Conservation (phyloP, 2,888 invertebrate species). For the Archips xylosteana region DNA sequence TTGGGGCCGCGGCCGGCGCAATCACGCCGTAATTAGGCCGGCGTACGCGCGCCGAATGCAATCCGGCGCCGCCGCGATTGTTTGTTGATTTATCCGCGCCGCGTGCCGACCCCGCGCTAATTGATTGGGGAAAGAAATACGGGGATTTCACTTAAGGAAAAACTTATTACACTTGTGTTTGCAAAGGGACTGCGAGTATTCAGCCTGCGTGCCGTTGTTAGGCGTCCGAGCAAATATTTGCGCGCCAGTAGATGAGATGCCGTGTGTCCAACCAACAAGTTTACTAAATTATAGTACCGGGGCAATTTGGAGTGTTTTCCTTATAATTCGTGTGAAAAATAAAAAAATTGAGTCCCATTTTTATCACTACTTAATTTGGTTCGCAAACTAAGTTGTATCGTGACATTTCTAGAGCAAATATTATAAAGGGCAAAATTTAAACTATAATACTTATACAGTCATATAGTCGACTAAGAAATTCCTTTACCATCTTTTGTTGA, state of each 20-base stretch:
- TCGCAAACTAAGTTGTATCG: too few relatives aligned
- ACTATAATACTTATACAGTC: too few relatives aligned
- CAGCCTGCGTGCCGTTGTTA: background rate
- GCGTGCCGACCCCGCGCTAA: conserved; percentile 31
- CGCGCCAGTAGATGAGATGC: background rate
- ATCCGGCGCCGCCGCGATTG: conserved; percentile 9
- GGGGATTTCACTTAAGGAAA: conserved; percentile 23
- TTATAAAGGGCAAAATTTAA: too few relatives aligned
- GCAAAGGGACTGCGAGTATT: background rate
- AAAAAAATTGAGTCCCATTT: too few relatives aligned
- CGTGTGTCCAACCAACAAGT: background rate
- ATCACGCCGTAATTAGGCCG: conserved; percentile 38
- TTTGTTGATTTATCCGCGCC: conserved; percentile 35
- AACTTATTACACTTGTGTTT: conserved; percentile 31
- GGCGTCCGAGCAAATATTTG: background rate
- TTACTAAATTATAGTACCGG: too few relatives aligned
- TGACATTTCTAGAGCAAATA: too few relatives aligned
- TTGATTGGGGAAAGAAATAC: conserved; percentile 32
- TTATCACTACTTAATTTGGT: too few relatives aligned
- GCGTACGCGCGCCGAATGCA: conserved; percentile 25
- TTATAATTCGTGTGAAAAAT: too few relatives aligned
- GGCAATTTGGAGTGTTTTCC: too few relatives aligned
- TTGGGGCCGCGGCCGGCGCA: conserved; percentile 5
- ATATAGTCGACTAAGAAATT: too few relatives aligned
- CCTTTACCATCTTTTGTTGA: too few relatives aligned